Conservation (phyloP, 92 coral and sea anemone genomes). For the Diadumene lineata region DNA sequence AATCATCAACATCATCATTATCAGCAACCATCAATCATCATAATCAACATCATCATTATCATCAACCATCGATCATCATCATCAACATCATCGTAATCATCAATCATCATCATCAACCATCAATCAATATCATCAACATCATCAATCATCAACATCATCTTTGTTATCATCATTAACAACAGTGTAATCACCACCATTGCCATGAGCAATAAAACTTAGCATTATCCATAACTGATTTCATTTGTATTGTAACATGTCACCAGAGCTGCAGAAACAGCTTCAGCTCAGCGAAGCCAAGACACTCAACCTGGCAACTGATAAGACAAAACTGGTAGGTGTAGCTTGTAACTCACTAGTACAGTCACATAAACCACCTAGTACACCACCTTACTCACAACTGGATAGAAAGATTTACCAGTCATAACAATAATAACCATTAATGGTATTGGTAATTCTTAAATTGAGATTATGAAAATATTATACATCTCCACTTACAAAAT, state of each 20-base stretch:
- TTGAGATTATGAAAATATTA: too few relatives aligned
- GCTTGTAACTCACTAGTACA: conserved; percentile 19
- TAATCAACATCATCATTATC: too few relatives aligned
- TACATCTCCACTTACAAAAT: too few relatives aligned
- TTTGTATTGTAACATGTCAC: too few relatives aligned
- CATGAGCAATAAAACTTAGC: too few relatives aligned
- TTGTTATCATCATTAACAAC: neutral
- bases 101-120: neutral
- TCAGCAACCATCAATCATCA: too few relatives aligned
- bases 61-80: too few relatives aligned
- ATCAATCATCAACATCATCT: neutral
- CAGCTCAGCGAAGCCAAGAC: conserved; percentile 73
- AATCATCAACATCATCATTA: too few relatives aligned
- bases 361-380: conserved; percentile 17
- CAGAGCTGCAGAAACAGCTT: conserved; percentile 83
- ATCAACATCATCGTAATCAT: too few relatives aligned
- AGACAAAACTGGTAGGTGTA: conserved; percentile 77
- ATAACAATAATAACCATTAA: neutral
- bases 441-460: too few relatives aligned
- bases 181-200: neutral
- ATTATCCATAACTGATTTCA: too few relatives aligned
- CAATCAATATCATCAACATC: neutral
- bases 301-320: conserved; percentile 68
- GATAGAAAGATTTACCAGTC: conserved; percentile 18
- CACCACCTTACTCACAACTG: conserved; percentile 22